phyloP scores from a whole-genome alignment of 2,888 invertebrate genomes.

The Torymus aiolomorphi region DNA sequence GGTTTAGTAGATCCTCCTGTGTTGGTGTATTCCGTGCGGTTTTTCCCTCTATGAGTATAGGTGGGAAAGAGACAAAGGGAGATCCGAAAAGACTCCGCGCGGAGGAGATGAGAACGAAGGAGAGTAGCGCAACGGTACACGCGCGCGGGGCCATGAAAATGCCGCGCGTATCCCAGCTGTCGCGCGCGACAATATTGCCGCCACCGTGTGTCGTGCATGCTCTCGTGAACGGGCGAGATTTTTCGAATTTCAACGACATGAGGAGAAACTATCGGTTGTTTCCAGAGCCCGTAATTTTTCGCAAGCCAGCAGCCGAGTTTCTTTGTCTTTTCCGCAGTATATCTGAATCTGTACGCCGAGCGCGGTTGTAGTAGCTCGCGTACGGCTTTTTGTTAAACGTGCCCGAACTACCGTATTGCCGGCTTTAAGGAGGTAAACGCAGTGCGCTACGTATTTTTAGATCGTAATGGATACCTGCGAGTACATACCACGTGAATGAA shows the following conservation, averaged over 20 bases:
- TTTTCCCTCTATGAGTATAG: no score
- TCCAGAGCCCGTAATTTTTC: not conserved
- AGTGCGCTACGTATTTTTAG: not conserved
- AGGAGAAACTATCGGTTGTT: constrained; percentile 37
- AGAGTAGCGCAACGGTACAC: not conserved
- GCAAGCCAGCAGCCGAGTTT: no score
- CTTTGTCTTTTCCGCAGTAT: not conserved
- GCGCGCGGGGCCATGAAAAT: no score
- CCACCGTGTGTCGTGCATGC: not conserved
- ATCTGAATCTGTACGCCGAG: no score
- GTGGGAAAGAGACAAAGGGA: not conserved
- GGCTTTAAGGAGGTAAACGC: not conserved
- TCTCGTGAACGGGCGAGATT: constrained; percentile 19
- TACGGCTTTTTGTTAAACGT: constrained; percentile 29
- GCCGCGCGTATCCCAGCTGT: no score
- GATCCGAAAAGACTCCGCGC: no score
- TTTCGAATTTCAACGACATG: constrained; percentile 9
- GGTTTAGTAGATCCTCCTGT: constrained; percentile 12
- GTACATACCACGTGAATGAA: no score
- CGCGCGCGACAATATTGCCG: constrained; percentile 9
- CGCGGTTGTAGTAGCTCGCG: no score
- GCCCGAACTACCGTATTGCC: not conserved
- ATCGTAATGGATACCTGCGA: no score
- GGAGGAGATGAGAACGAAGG: not conserved
- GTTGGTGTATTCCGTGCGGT: not conserved